These are phyloP conservation scores for Corvus moneduloides DNA, from an alignment of 2,113 vertebrate species.

Conservation along the genomic window DNA sequence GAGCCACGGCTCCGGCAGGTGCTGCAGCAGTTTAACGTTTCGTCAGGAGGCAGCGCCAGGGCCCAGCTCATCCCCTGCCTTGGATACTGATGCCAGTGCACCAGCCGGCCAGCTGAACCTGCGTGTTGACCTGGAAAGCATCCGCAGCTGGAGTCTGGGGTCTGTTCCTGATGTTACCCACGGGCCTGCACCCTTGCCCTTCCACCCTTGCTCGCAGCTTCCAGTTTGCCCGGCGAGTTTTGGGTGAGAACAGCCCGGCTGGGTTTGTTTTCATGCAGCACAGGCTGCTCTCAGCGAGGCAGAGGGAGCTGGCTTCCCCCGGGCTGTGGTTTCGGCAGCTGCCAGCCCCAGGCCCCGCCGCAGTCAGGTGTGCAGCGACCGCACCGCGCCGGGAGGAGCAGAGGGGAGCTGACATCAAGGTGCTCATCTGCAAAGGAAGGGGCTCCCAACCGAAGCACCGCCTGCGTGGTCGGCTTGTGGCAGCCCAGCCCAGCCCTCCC, in stretches of 20 bases:
- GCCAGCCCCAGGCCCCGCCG: neutral
- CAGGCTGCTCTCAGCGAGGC: neutral
- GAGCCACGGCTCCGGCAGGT: neutral
- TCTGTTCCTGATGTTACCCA: neutral
- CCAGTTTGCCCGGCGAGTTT: neutral
- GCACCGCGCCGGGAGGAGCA: neutral
- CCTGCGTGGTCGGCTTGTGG: neutral
- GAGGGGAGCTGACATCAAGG: neutral
- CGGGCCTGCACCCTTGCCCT: fast-evolving
- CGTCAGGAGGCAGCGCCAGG: fast-evolving
- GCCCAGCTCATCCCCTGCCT: fast-evolving
- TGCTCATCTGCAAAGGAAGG: conserved; percentile 12
- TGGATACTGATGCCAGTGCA: fast-evolving
- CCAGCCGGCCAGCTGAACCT: neutral
- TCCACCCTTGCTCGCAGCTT: neutral
- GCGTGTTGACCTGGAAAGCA: fast-evolving
- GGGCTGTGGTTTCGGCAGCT: conserved; percentile 34
- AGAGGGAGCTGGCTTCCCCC: neutral
- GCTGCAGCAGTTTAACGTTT: neutral
- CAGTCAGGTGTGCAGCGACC: neutral
- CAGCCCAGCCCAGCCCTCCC: neutral
- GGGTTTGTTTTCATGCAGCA: neutral
- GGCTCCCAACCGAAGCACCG: conserved; percentile 16
- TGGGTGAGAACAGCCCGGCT: neutral
- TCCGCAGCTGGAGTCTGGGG: neutral